A percentile compares a stretch with the other conserved stretches of the same genome.
Conservation (phyloP, 2,888 invertebrate genomes). For the Charanyca ferruginea region DNA sequence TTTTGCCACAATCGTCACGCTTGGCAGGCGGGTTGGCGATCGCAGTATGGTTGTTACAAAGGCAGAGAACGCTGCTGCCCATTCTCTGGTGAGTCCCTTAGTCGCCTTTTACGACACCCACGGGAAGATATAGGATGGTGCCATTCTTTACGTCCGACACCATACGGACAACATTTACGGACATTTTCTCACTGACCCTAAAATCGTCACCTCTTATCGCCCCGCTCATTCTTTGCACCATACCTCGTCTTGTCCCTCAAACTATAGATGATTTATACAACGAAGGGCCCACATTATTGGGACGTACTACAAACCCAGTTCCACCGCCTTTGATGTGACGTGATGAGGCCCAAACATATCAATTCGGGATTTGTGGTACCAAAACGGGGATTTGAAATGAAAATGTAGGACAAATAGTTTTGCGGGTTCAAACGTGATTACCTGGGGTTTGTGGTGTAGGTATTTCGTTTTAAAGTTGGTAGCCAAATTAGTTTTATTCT, state of each 20-base stretch:
- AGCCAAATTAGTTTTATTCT: slow-evolving; percentile 13
- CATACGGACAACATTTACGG: no score
- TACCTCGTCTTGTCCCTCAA: slow-evolving; percentile 66
- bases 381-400: slow-evolving; percentile 54
- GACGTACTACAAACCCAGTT: slow-evolving; percentile 82
- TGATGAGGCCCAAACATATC: slow-evolving; percentile 81
- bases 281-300: slow-evolving; percentile 80
- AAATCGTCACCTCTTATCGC: slow-evolving; percentile 18
- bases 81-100: no score
- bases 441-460: slow-evolving; percentile 43
- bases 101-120: no score
- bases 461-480: slow-evolving; percentile 20
- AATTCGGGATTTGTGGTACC: slow-evolving; percentile 74
- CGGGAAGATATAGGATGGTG: no score
- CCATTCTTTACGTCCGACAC: no score
- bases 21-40: no score
- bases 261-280: slow-evolving; percentile 84
- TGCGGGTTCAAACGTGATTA: slow-evolving; percentile 46
- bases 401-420: slow-evolving; percentile 60
- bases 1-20: no score
- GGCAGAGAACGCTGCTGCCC: no score
- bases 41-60: no score
- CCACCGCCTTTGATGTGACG: slow-evolving; percentile 82
- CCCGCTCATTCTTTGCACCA: slow-evolving; percentile 54
- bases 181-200: background rate